Evolutionary conservation across 2,888 invertebrate genomes (phyloP), one percentile per base, ranked within the genome.

Genomic region (Notocelia uddmanniana): DNA sequence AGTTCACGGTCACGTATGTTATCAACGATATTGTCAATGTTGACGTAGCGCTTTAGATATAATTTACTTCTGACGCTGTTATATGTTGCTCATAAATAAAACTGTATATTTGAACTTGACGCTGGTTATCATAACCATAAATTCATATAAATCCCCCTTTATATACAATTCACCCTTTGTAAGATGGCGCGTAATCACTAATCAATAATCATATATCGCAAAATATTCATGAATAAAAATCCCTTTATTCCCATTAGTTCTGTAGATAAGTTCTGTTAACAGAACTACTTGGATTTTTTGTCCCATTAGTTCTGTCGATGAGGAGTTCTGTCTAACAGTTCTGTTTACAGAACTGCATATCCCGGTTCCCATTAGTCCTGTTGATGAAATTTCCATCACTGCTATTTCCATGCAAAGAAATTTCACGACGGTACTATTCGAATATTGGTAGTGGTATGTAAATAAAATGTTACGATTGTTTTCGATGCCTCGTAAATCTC

Each of bases 391-490:
- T n/a, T n/a, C n/a, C n/a, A n/a, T 59, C 31, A 19, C 34, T 60
- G 19, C 15, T 45, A 19, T 45, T 31, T 59, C 41, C 48, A 62
- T 69, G 50, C 59, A 55, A 59, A 59, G 50, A 48, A 19, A 37
- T 31, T 69, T 69, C 62, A 62, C 57, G 63, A 54, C 60, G 64
- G 72, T 74, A 73, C 67, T 64, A 64, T 67, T 63, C 58, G 45
- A 71, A 70, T 73, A 68, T 63, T 50, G 68, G 64, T 59, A 34
- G 69, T 54, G 57, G 70, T 71, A 54, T 67, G 66, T 67, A 55
- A 72, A 71, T 76, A 75, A 76, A 77, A 76, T 71, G 72, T 62
- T 68, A 55, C 73, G 62, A 74, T 73, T 74, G 58, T 73, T 69
- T 69, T 71, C 68, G 68, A 37, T 54, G 66, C 50, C 72, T 74